Evolutionary conservation across 2,888 invertebrate genomes (phyloP), one percentile per base, ranked within the genome.

Genomic region (Nymphalis urticae): DNA sequence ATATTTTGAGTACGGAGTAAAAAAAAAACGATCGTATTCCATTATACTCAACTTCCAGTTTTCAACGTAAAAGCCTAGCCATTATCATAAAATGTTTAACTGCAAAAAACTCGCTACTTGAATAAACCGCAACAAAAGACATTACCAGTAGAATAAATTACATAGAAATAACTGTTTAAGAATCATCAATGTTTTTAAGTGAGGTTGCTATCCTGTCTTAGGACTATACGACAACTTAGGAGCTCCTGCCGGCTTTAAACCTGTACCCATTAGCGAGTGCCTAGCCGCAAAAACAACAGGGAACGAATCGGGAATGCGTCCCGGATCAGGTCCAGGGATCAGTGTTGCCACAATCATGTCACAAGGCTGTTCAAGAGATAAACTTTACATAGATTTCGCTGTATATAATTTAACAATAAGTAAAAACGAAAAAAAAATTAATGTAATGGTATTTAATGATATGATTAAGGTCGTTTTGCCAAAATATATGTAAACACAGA

Each of bases 241-340:
- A 71, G 75, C 72, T 74, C 69, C 75, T 75, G 73, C 77, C 78
- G 78, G 76, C 81, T 80, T 76, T 77, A 89, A 92, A 92, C 92
- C 90, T 79, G 92, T 92, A 88, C 83, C 89, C 86, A 92, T 92
- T 92, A 92, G 88, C 79, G 86, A 90, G 88, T 81, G 79, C 85
- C 89, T 88, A 85, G 85, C 82, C 81, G 88, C 91, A 92, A 92
- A 92, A 92, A 92, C 90, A 87, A 89, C 90, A 85, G 89, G 91
- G 91, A 92, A 91, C 92, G 91, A 92, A 92, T 92, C 92, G 86
- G 88, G 92, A 92, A 92, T 92, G 92, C 87, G 86, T 84, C 86
- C 88, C 82, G 82, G 84, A 88, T 86, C 83, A 75, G 77, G 75
- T 83, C 82, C 75, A 75, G 74, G 54, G 75, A 73, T 78, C 76